Evolutionary conservation across 2,888 invertebrate genomes (phyloP).

Genomic region (Anodontia alba): DNA sequence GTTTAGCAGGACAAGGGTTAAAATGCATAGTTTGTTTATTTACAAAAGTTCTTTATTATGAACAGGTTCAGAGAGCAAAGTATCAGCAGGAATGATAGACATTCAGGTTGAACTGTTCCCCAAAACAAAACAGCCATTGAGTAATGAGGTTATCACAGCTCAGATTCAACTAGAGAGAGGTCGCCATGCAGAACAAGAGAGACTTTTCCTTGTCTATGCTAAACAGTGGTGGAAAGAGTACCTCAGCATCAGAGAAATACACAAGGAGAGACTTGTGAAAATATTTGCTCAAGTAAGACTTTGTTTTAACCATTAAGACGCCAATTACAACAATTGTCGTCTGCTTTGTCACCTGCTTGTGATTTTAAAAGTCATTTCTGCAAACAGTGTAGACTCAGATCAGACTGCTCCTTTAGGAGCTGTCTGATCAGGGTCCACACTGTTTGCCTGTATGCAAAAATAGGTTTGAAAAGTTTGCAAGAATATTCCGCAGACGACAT

Average conservation of each 20-base stretch:
- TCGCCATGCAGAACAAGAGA: constrained; percentile 82
- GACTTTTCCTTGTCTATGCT: constrained; percentile 85
- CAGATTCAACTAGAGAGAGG: constrained; percentile 82
- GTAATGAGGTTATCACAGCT: constrained; percentile 78
- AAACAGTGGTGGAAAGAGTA: constrained; percentile 86
- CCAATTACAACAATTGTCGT: too few relatives aligned
- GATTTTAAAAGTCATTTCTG: too few relatives aligned
- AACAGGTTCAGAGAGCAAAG: constrained; percentile 81
- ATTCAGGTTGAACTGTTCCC: constrained; percentile 82
- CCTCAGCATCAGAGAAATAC: constrained; percentile 81
- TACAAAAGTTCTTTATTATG: too few relatives aligned
- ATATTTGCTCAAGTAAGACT: constrained; percentile 84
- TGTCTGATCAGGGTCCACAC: too few relatives aligned
- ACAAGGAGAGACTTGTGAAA: constrained; percentile 84
- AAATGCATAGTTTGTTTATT: too few relatives aligned
- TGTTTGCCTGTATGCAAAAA: too few relatives aligned
- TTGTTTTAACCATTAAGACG: background rate
- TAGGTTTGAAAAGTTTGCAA: too few relatives aligned
- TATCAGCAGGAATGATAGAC: constrained; percentile 83
- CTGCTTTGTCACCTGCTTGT: too few relatives aligned
- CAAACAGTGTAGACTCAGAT: too few relatives aligned
- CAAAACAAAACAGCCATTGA: constrained; percentile 69
- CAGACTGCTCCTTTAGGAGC: too few relatives aligned
- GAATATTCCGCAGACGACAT: too few relatives aligned
- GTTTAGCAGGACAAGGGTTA: too few relatives aligned